Evolutionary conservation across 1,140 invertebrate genomes (phyloP).

Genomic region (Drosophila ercepeae): DNA sequence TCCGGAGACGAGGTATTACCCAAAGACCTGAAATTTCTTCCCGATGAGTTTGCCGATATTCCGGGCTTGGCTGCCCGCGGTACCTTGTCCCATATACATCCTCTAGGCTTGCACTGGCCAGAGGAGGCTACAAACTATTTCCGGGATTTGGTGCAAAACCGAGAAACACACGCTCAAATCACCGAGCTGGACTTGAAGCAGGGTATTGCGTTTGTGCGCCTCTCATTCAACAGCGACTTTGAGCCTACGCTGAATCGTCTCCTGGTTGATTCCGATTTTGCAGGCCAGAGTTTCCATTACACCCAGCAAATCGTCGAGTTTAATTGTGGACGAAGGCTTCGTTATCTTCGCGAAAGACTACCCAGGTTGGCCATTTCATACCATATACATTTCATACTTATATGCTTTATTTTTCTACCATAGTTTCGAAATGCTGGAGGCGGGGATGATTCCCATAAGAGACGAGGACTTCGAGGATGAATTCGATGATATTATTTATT

Average conservation of each 20-base stretch:
- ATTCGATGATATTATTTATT: slow-evolving; percentile 39
- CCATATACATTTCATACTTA: neutral
- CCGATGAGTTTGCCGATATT: neutral
- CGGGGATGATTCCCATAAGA: slow-evolving; percentile 3
- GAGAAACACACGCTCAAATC: neutral
- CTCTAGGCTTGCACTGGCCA: slow-evolving; percentile 36
- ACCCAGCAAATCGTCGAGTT: accelerated
- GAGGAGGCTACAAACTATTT: neutral
- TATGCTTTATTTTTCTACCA: no score
- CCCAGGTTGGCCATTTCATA: slow-evolving; percentile 30
- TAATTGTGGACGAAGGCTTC: slow-evolving; percentile 29
- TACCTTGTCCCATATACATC: slow-evolving; percentile 38
- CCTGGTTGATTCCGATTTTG: slow-evolving; percentile 19
- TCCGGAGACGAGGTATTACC: neutral
- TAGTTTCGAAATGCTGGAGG: slow-evolving; percentile 37
- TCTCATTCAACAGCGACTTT: neutral
- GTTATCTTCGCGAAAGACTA: slow-evolving; percentile 47
- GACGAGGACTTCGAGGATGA: slow-evolving; percentile 22
- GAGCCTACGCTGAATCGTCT: neutral
- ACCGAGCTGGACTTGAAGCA: slow-evolving; percentile 25
- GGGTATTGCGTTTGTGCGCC: slow-evolving; percentile 11
- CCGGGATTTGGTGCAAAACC: neutral
- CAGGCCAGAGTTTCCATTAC: slow-evolving; percentile 30
- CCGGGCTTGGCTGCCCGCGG: slow-evolving; percentile 35
- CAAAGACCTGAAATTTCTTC: slow-evolving; percentile 21